Percentiles rank a stretch among this genome's conserved stretches.
Evolutionary conservation across 2,888 invertebrate genomes (phyloP).

Genomic region (Platycheirus albimanus): DNA sequence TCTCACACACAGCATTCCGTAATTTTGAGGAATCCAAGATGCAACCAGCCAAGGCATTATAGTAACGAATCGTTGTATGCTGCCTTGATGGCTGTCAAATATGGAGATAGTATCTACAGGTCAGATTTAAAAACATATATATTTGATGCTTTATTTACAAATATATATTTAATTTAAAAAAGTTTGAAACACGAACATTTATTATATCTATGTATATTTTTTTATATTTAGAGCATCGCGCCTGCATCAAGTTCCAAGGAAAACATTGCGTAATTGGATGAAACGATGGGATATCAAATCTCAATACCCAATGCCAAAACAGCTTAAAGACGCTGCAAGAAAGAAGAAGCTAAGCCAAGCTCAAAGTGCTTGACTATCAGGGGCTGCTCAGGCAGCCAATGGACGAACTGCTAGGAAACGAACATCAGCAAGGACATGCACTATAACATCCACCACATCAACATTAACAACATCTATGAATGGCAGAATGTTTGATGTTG

Average conservation of each 20-base stretch:
- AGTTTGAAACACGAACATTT: too few relatives aligned
- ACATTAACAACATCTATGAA: too few relatives aligned
- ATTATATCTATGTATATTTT: too few relatives aligned
- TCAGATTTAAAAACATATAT: conserved; percentile 77
- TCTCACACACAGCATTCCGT: conserved; percentile 73
- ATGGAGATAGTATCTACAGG: conserved; percentile 86
- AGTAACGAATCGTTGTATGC: conserved; percentile 84
- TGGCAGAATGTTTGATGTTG: too few relatives aligned
- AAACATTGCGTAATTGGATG: conserved; percentile 86
- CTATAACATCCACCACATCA: too few relatives aligned
- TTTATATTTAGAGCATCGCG: conserved; percentile 84
- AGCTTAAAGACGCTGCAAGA: conserved; percentile 84
- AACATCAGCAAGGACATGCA: background rate
- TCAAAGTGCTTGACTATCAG: conserved; percentile 47
- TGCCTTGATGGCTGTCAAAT: conserved; percentile 85
- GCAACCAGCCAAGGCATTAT: conserved; percentile 77
- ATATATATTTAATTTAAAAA: too few relatives aligned
- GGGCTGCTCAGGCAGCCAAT: background rate
- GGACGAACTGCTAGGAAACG: conserved; percentile 12
- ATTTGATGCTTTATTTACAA: too few relatives aligned
- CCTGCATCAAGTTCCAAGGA: conserved; percentile 85
- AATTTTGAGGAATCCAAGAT: conserved; percentile 76
- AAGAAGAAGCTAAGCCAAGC: conserved; percentile 77
- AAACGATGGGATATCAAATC: conserved; percentile 86
- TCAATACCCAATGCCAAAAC: conserved; percentile 85